Percentiles rank a stretch among this genome's conserved stretches.
These are phyloP conservation scores for Protaetia brevitarsis DNA, from an alignment of 1,140 invertebrate species.

Conservation along the genomic window DNA sequence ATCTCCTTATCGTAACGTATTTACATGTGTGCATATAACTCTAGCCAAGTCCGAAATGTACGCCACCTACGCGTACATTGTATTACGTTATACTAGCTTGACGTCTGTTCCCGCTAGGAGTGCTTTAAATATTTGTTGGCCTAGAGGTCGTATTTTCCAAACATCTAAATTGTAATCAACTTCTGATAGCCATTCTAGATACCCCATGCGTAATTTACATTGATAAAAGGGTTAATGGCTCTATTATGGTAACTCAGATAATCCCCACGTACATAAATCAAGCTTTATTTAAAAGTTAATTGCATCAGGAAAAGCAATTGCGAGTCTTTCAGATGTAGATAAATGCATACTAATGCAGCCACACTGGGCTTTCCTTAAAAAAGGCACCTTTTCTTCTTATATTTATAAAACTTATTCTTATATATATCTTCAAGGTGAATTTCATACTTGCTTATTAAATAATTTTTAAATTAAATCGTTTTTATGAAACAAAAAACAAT, in stretches of 20 bases:
- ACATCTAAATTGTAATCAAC: constrained; percentile 24
- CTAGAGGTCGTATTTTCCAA: background rate
- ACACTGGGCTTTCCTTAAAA: background rate
- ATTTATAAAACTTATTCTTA: too few relatives aligned
- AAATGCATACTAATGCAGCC: background rate
- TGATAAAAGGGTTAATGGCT: constrained; percentile 26
- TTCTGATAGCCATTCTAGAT: constrained; percentile 21
- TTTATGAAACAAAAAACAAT: too few relatives aligned
- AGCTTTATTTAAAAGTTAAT: constrained; percentile 25
- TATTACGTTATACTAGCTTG: background rate
- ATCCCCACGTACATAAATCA: constrained; percentile 10
- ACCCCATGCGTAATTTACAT: constrained; percentile 23
- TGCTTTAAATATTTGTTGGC: constrained; percentile 7
- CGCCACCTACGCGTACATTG: background rate
- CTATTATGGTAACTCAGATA: constrained; percentile 23
- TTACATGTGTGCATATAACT: too few relatives aligned
- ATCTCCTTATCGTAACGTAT: too few relatives aligned
- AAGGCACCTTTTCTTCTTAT: too few relatives aligned
- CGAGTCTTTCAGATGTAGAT: constrained; percentile 3
- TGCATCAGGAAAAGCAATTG: constrained; percentile 20
- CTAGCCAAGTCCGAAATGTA: too few relatives aligned
- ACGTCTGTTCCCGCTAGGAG: background rate
- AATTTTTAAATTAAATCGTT: too few relatives aligned
- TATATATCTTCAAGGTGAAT: too few relatives aligned
- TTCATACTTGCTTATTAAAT: too few relatives aligned